Evolutionary conservation across 2,113 vertebrate species (phyloP).

Genomic region (Hippocampus comes): DNA sequence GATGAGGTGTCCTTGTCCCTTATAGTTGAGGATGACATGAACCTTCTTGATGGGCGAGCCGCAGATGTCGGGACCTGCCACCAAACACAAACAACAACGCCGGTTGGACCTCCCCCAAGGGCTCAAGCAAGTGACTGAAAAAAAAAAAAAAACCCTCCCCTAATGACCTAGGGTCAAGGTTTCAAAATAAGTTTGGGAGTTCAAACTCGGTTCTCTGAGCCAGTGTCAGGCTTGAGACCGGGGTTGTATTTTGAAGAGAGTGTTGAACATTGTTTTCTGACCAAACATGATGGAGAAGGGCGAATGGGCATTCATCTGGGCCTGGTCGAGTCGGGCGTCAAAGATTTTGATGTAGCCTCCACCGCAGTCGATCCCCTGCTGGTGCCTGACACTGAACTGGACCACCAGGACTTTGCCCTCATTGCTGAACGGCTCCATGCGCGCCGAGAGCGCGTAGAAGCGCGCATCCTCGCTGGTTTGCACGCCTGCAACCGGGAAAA

Average conservation of each 20-base stretch:
- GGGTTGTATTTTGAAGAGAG: too few relatives aligned
- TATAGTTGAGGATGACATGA: slow-evolving; percentile 84
- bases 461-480: slow-evolving; percentile 79
- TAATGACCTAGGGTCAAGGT: neutral
- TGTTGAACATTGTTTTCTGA: slow-evolving; percentile 23
- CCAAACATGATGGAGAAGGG: slow-evolving; percentile 84
- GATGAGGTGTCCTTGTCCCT: slow-evolving; percentile 78
- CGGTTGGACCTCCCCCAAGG: too few relatives aligned
- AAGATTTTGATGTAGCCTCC: slow-evolving; percentile 84
- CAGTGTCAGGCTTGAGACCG: neutral
- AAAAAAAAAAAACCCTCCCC: neutral
- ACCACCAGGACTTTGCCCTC: slow-evolving; percentile 76
- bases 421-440: slow-evolving; percentile 78
- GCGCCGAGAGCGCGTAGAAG: slow-evolving; percentile 79
- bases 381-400: slow-evolving; percentile 82
- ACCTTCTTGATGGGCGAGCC: slow-evolving; percentile 83
- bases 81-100: neutral
- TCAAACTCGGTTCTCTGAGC: too few relatives aligned
- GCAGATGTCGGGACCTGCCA: slow-evolving; percentile 84
- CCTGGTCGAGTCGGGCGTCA: slow-evolving; percentile 73
- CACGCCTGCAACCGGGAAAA: slow-evolving; percentile 66
- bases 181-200: neutral
- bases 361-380: slow-evolving; percentile 83
- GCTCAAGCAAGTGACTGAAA: neutral
- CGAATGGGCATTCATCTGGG: slow-evolving; percentile 71